Evolutionary conservation across 92 coral and sea anemone species (phyloP).

Genomic region (Virgularia gustaviana): DNA sequence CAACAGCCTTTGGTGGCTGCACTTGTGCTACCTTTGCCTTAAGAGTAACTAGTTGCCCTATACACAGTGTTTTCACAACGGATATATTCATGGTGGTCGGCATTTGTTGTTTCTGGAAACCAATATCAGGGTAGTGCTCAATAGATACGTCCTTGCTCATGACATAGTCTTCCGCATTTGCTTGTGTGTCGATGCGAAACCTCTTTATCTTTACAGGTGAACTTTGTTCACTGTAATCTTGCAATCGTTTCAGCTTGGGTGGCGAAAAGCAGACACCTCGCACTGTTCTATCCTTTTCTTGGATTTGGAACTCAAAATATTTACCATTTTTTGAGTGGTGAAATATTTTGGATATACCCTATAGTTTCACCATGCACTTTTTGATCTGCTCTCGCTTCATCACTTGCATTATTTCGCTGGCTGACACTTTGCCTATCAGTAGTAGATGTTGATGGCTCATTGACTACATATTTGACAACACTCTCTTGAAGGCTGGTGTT

Average conservation of each 20-base stretch:
- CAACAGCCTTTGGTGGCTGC: slow-evolving; percentile 21
- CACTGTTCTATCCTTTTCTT: slow-evolving; percentile 38
- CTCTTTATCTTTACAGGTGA: slow-evolving; percentile 57
- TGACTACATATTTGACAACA: too few species aligned
- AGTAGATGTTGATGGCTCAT: too few species aligned
- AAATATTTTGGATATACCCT: slow-evolving; percentile 43
- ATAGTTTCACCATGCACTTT: too few species aligned
- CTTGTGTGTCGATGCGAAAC: slow-evolving; percentile 41
- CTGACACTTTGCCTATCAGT: too few species aligned
- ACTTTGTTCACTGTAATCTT: slow-evolving; percentile 6
- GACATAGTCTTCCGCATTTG: slow-evolving; percentile 47
- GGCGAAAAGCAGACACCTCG: slow-evolving; percentile 53
- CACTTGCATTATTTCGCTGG: too few species aligned
- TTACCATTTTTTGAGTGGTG: slow-evolving; percentile 48
- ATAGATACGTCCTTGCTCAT: slow-evolving; percentile 46
- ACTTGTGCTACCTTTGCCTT: slow-evolving; percentile 40
- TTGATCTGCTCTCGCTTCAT: too few species aligned
- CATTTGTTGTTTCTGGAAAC: slow-evolving; percentile 28
- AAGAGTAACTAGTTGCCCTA: slow-evolving; percentile 43
- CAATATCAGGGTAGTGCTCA: slow-evolving; percentile 18
- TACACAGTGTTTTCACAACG: slow-evolving; percentile 16
- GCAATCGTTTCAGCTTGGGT: slow-evolving; percentile 42
- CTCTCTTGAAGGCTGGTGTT: too few species aligned
- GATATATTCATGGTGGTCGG: slow-evolving; percentile 32
- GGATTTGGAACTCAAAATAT: slow-evolving; percentile 52